Base-by-base conservation (phyloP, 2,888 invertebrate species). In the Nomada fucata region DNA sequence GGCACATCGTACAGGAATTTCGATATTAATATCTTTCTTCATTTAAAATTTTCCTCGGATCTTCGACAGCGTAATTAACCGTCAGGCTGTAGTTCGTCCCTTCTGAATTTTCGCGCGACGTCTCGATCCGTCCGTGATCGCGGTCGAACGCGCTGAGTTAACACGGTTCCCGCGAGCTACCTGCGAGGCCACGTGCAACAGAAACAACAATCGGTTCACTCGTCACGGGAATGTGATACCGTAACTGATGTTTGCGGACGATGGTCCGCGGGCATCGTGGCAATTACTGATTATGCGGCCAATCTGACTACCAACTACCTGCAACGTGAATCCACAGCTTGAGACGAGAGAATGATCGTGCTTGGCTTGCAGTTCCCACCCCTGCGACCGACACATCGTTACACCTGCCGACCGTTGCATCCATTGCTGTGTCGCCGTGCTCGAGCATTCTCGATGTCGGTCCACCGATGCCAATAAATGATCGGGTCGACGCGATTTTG, bases 251-350 rank as follows among this genome's bases (percentile, higher is more conserved):
- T 80, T 83, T 84, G 86, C 74, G 89, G 88, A 59, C 63, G 71
- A 69, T 79, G 79, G 80, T 79, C 72, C 79, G 80, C 72, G 79
- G 79, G 82, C 73, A 79, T 78, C 79, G 79, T 89, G 88, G 89
- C 89, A 89, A 89, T 89, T 89, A 89, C 89, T 81, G 88, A 89
- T 89, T 88, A 89, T 80, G 86, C 81, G 88, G 88, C 83, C 88
- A 89, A 86, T 89, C 89, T 89, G 85, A 78, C 73, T 36, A 69
- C 73, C 78, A 59, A 73, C 72, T 53, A 50, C 47, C 42, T 59
- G 77, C 47, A 63, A 36, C 44, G 65, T 74, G 64, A 29, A 50
- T 36, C 59, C 75, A 68, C 79, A 77, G 86, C 85, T 84, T 85
- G 87, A 85, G 85, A 85, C 80, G 83, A 83, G 88, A 65, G 83